Percentiles rank a stretch among this genome's conserved stretches.
Conservation (phyloP, 1,140 invertebrate genomes). For the Danaus melanippus region DNA sequence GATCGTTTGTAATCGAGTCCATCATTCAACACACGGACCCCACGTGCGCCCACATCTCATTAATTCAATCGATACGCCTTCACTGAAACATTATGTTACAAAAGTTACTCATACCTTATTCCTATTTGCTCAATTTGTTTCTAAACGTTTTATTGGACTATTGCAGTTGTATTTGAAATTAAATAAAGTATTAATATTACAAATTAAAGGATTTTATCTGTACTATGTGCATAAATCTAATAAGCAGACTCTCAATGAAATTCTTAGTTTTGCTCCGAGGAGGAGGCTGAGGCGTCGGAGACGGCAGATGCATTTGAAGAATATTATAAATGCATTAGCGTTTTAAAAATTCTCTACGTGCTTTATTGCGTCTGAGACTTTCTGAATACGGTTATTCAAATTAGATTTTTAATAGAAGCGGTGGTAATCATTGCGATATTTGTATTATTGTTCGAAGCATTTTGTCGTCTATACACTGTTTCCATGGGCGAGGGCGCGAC, state of each 20-base stretch:
- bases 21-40: slow-evolving; percentile 54
- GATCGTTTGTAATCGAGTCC: slow-evolving; percentile 47
- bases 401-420: too few species aligned
- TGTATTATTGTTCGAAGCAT: slow-evolving; percentile 19
- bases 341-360: slow-evolving; percentile 27
- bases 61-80: slow-evolving; percentile 66
- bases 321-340: slow-evolving; percentile 55
- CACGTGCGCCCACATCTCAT: slow-evolving; percentile 64
- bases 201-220: too few species aligned
- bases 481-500: slow-evolving; percentile 47
- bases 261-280: too few species aligned
- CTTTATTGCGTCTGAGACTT: slow-evolving; percentile 8
- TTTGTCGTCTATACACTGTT: slow-evolving; percentile 33
- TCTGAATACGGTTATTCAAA: slow-evolving; percentile 1
- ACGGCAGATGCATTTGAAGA: slow-evolving; percentile 28
- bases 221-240: too few species aligned
- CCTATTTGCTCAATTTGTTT: slow-evolving; percentile 15
- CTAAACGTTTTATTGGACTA: too few species aligned
- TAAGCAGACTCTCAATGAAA: too few species aligned
- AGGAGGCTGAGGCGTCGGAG: slow-evolving; percentile 6
- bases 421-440: too few species aligned
- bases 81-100: slow-evolving; percentile 58
- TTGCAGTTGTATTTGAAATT: too few species aligned
- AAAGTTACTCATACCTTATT: slow-evolving; percentile 51
- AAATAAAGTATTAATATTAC: too few species aligned